Evolutionary conservation across 2,888 invertebrate species (phyloP), one percentile per base, ranked within the genome.

Genomic region (Meteorus cinctellus): DNA sequence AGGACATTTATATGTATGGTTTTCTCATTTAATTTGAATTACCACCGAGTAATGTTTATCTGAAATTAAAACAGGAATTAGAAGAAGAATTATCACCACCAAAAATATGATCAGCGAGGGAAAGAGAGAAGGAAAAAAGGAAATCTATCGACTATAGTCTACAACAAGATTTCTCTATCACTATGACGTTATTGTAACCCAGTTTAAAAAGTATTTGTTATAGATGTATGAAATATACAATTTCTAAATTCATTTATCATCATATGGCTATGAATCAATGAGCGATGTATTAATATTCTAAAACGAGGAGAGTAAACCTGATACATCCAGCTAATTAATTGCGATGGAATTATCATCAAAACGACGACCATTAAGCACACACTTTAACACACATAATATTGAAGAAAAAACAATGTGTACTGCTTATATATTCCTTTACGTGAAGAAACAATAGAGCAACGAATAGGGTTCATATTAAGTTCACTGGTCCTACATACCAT

Each of bases 401-500:
- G 48, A 48, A 48, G 48, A n/a, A 48, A 10, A 48, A 55, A 19
- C n/a, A 55, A 19, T 41, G 16, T 36, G 27, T 41, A 36, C 41
- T 66, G 41, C 24, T 41, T 66, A 41, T 41, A 29, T 16, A 66
- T 10, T 66, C 10, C 19, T 24, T 36, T 41, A 66, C 16, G 41
- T 66, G 34, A 16, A 63, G 19, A n/a, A 60, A 60, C 24, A 48
- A 48, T 16, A 48, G 4, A 55, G 6, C n/a, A 55, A 55, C n/a
- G 4, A n/a, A 14, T 24, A 48, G 14, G 34, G 36, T 55, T 69
- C 29, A 29, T 36, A 59, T 29, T 73, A 62, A 67, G 70, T 78
- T 77, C 63, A 63, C 41, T 72, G 74, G 63, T 74, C 76, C 78
- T 76, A 82, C 79, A 79, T 80, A 80, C 78, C 78, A 81, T 85